Evolutionary conservation across 2,113 vertebrate species (phyloP).

Genomic region (Eolophus roseicapilla): DNA sequence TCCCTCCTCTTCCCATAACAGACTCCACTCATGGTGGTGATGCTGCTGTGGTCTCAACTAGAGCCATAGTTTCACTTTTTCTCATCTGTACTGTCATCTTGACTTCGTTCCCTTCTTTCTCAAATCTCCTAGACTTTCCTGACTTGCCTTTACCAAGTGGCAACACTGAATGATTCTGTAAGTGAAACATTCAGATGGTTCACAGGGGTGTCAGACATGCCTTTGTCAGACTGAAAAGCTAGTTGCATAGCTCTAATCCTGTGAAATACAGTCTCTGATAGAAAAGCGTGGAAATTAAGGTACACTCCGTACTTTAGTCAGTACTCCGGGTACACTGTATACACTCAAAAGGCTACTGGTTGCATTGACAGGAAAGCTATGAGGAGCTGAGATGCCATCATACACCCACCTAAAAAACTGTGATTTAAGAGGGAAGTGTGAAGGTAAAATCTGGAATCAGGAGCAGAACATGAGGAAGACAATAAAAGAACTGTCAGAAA

Average conservation of each 20-base stretch:
- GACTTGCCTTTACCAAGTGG: background rate
- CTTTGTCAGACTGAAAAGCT: background rate
- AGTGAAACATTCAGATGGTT: background rate
- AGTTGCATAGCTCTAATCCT: background rate
- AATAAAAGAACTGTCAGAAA: background rate
- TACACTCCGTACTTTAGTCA: background rate
- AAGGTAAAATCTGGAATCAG: background rate
- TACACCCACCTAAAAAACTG: background rate
- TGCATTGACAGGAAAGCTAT: background rate
- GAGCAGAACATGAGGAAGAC: background rate
- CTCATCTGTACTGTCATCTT: background rate
- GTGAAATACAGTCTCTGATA: background rate
- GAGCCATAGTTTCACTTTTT: background rate
- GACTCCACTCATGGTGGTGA: background rate
- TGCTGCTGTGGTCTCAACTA: background rate
- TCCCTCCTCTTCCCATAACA: background rate
- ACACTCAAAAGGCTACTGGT: background rate
- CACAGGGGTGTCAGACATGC: background rate
- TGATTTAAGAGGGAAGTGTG: background rate
- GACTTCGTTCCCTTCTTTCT: background rate
- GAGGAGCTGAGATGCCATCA: background rate
- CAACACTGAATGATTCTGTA: background rate
- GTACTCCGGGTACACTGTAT: no score
- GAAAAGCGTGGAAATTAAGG: background rate
- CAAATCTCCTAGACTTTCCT: background rate